These are phyloP conservation scores for Anas bernieri DNA, from an alignment of 2,797 vertebrate species.

Conservation along the genomic window DNA sequence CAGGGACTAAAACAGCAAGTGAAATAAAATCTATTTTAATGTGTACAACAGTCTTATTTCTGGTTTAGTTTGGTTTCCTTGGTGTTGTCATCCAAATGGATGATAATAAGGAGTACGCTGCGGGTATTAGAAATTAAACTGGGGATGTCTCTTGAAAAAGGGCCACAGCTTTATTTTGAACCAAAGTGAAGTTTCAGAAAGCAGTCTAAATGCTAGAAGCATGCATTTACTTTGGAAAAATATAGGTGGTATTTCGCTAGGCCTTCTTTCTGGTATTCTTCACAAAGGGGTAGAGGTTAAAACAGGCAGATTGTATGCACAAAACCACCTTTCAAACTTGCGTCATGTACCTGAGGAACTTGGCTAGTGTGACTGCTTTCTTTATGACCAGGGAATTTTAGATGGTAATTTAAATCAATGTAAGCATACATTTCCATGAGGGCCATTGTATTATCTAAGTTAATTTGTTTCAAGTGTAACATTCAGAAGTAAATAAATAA, in stretches of 20 bases:
- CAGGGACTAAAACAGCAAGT: not conserved
- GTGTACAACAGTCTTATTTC: not conserved
- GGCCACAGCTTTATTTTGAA: not conserved
- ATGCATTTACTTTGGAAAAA: not conserved
- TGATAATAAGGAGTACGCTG: not conserved
- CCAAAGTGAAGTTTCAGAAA: not conserved
- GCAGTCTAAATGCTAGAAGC: not conserved
- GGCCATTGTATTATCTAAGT: not conserved
- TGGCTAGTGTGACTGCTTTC: not conserved
- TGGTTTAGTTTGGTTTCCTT: not conserved
- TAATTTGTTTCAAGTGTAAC: not conserved
- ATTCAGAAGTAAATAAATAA: not conserved
- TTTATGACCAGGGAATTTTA: not conserved
- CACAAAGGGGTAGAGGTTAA: not conserved
- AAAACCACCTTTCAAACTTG: not conserved
- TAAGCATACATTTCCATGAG: rapidly evolving
- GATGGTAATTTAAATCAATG: not conserved
- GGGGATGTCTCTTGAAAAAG: not conserved
- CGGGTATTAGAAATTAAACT: not conserved
- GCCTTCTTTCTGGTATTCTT: not conserved
- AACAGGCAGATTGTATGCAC: not conserved
- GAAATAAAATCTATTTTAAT: not conserved
- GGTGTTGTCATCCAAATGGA: not conserved
- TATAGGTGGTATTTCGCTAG: not conserved
- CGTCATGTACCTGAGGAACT: not conserved